Conservation (phyloP, 2,797 vertebrate genomes). For the Meda fulgida region DNA sequence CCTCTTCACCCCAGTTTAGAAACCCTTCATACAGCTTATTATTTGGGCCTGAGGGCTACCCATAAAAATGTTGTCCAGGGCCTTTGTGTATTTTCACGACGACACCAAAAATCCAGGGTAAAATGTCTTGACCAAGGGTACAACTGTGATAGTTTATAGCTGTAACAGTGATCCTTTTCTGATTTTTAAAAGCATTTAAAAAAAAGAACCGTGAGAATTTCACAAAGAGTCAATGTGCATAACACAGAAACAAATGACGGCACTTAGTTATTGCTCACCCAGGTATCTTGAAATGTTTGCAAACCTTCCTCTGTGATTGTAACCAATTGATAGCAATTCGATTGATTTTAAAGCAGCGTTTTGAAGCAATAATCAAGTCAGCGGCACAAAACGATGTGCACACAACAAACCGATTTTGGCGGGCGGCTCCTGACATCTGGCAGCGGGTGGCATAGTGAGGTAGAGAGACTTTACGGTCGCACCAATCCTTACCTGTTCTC, state of each 20-base stretch:
- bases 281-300: conserved; percentile 34
- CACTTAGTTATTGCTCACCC: background rate
- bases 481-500: conserved; percentile 80
- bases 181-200: background rate
- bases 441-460: conserved; percentile 29
- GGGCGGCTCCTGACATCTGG: conserved; percentile 28
- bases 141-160: no score
- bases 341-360: conserved; percentile 25
- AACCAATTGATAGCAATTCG: conserved; percentile 30
- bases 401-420: conserved; percentile 44
- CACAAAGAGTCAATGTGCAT: background rate
- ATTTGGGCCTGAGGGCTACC: background rate
- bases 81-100: no score
- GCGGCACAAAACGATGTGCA: conserved; percentile 7
- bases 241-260: background rate
- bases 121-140: background rate
- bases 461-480: conserved; percentile 16
- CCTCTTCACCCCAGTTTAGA: background rate
- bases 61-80: background rate
- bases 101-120: background rate
- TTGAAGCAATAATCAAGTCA: conserved; percentile 33
- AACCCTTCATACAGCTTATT: background rate
- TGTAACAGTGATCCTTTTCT: background rate
- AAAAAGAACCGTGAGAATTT: background rate
- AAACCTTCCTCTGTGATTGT: conserved; percentile 9